phyloP scores from a whole-genome alignment of 2,888 invertebrate species.

The Eudasyphora cyanicolor region DNA sequence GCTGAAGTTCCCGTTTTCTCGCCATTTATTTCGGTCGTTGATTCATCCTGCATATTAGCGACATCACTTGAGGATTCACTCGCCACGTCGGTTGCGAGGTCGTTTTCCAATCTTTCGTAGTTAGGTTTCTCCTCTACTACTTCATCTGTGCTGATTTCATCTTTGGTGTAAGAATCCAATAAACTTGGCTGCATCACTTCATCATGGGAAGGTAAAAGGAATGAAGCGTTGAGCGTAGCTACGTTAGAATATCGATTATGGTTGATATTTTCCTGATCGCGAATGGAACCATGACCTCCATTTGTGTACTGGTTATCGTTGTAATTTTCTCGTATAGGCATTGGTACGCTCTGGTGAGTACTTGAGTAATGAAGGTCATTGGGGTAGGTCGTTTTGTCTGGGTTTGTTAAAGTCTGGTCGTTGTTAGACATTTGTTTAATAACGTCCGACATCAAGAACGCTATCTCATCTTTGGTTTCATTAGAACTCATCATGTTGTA shows the following conservation, averaged over 20 bases:
- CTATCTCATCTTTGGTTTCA: slow-evolving; percentile 76
- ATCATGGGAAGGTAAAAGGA: slow-evolving; percentile 65
- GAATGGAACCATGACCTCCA: background rate
- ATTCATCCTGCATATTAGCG: background rate
- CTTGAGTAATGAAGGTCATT: background rate
- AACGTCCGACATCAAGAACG: slow-evolving; percentile 78
- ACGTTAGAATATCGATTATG: slow-evolving; percentile 75
- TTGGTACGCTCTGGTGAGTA: background rate
- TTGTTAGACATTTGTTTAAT: slow-evolving; percentile 75
- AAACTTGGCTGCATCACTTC: background rate
- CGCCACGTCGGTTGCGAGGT: background rate
- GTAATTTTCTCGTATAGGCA: background rate
- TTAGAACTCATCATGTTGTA: slow-evolving; percentile 71
- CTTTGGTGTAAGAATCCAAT: background rate
- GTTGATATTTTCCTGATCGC: slow-evolving; percentile 36
- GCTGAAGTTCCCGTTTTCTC: background rate
- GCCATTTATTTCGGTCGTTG: background rate
- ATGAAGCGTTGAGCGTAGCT: slow-evolving; percentile 75
- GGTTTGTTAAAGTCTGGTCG: background rate
- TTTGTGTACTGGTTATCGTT: background rate
- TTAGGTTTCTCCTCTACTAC: slow-evolving; percentile 2
- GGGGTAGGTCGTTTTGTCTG: background rate
- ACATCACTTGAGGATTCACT: too few relatives aligned
- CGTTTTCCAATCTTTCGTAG: slow-evolving; percentile 28
- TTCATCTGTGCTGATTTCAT: too few relatives aligned